Evolutionary conservation across 1,140 invertebrate genomes (phyloP).

Genomic region (Drosophila watanabei): DNA sequence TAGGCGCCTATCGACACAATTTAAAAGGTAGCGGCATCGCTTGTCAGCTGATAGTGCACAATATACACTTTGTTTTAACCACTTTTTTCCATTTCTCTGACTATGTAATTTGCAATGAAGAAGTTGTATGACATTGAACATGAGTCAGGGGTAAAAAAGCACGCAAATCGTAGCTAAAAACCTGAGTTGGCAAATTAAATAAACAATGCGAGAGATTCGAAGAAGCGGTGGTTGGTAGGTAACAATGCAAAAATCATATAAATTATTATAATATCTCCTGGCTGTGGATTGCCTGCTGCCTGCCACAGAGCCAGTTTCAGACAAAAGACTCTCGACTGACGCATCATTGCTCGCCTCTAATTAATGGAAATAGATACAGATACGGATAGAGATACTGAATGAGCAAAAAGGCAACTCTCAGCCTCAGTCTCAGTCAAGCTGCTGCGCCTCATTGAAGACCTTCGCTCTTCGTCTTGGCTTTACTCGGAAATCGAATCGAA

Average conservation of each 20-base stretch:
- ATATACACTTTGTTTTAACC: conserved; percentile 15
- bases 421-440: conserved; percentile 35
- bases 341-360: conserved; percentile 37
- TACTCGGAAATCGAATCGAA: conserved; percentile 45
- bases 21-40: conserved; percentile 27
- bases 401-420: conserved; percentile 28
- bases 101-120: conserved; percentile 19
- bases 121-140: conserved; percentile 45
- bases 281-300: background rate
- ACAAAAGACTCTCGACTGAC: conserved; percentile 35
- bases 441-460: conserved; percentile 63
- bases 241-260: conserved; percentile 59
- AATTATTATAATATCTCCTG: conserved; percentile 57
- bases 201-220: conserved; percentile 33
- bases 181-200: conserved; percentile 47
- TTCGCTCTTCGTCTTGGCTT: conserved; percentile 50
- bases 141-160: conserved; percentile 42
- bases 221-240: conserved; percentile 22
- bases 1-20: conserved; percentile 13
- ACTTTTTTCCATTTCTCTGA: background rate
- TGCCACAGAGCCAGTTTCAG: conserved; percentile 23
- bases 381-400: conserved; percentile 31
- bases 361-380: conserved; percentile 61
- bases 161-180: conserved; percentile 68
- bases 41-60: conserved; percentile 24